Conservation (phyloP, 2,888 invertebrate species). For the Sturmia bella region DNA sequence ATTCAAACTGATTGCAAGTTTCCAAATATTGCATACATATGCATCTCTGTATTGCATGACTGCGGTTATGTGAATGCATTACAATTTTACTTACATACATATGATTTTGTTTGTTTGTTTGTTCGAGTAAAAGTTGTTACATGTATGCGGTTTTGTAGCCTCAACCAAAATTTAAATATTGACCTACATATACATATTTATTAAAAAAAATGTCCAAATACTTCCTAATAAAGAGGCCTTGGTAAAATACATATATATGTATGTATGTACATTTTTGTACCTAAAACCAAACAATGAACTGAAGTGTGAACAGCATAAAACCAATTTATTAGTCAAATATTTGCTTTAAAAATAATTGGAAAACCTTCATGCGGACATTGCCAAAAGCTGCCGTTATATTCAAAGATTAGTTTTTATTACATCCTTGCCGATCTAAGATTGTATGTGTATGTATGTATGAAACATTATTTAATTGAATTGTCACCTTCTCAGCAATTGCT, state of each 20-base stretch:
- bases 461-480: slow-evolving; percentile 39
- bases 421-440: background rate
- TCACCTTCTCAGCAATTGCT: background rate
- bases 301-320: slow-evolving; percentile 45
- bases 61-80: slow-evolving; percentile 38
- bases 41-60: slow-evolving; percentile 43
- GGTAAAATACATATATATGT: too few relatives aligned
- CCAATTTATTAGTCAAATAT: slow-evolving; percentile 12
- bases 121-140: slow-evolving; percentile 7
- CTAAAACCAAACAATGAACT: too few relatives aligned
- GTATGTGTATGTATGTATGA: slow-evolving; percentile 5
- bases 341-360: slow-evolving; percentile 1
- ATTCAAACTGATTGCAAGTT: slow-evolving; percentile 9
- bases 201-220: slow-evolving; percentile 1
- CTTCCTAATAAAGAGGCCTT: background rate
- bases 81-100: background rate
- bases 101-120: slow-evolving; percentile 21
- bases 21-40: slow-evolving; percentile 6
- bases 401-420: slow-evolving; percentile 42
- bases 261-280: too few relatives aligned
- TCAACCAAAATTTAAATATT: slow-evolving; percentile 11
- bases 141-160: slow-evolving; percentile 35
- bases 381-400: slow-evolving; percentile 34
- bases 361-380: background rate
- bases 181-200: slow-evolving; percentile 48